Evolutionary conservation across 2,113 vertebrate species (phyloP).

Genomic region (Larimichthys polyactis): DNA sequence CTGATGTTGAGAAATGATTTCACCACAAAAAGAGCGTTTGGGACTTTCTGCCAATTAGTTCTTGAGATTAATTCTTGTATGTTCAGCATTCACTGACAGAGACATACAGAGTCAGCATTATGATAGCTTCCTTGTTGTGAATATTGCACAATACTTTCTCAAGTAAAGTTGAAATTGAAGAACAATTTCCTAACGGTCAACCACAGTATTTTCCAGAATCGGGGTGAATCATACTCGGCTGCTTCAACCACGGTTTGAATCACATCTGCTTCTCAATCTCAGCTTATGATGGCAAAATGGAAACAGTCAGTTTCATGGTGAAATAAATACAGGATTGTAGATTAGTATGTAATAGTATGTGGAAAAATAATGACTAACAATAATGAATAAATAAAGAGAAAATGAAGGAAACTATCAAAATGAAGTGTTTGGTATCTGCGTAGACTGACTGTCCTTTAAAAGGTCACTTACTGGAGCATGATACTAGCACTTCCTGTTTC

Average conservation of each 20-base stretch:
- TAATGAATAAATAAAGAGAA: not conserved
- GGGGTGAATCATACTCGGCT: not conserved
- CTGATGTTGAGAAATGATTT: not conserved
- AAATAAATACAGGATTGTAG: too few relatives aligned
- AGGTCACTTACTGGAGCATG: not conserved
- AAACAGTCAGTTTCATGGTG: too few relatives aligned
- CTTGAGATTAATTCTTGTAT: not conserved
- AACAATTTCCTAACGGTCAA: not conserved
- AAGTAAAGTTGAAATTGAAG: not conserved
- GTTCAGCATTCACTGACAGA: not conserved
- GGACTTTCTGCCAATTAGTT: not conserved
- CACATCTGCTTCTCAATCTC: slow-evolving; percentile 29
- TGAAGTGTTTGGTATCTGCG: not conserved
- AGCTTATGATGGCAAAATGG: not conserved
- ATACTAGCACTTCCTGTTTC: slow-evolving; percentile 1
- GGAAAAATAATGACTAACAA: not conserved
- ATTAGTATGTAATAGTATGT: not conserved
- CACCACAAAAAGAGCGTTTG: not conserved
- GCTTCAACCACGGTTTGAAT: not conserved
- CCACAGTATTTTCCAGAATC: not conserved
- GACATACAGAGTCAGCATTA: slow-evolving; percentile 13
- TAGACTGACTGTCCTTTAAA: not conserved
- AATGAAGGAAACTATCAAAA: not conserved
- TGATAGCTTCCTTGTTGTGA: not conserved
- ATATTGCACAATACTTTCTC: slow-evolving; percentile 16